Percentiles rank a stretch among this genome's conserved stretches.
These are phyloP conservation scores for Malthinus seriepunctatus DNA, from an alignment of 2,888 invertebrate genomes.

Conservation along the genomic window DNA sequence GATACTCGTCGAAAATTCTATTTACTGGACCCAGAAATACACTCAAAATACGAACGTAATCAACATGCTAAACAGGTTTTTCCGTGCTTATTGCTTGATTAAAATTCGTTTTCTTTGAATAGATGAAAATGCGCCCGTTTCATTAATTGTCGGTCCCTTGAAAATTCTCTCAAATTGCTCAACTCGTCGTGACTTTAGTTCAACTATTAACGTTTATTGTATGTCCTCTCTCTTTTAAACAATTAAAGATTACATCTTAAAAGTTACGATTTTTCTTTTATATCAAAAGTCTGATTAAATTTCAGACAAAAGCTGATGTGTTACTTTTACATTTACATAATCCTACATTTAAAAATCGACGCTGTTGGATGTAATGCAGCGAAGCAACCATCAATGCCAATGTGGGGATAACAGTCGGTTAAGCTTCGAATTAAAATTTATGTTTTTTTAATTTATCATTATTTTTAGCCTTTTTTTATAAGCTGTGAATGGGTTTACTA, in stretches of 20 bases:
- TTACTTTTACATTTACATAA: too few species aligned
- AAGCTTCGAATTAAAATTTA: too few species aligned
- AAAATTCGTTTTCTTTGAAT: slow-evolving; percentile 29
- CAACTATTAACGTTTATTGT: slow-evolving; percentile 18
- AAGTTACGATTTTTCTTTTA: background rate
- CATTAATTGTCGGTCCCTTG: slow-evolving; percentile 18
- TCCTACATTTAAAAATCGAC: too few species aligned
- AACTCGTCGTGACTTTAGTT: slow-evolving; percentile 11
- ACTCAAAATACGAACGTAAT: slow-evolving; percentile 20
- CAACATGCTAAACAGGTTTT: slow-evolving; percentile 27
- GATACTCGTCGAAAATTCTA: slow-evolving; percentile 15
- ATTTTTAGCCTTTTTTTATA: too few species aligned
- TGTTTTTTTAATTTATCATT: too few species aligned
- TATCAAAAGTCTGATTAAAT: too few species aligned
- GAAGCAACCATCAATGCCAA: too few species aligned
- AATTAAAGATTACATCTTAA: background rate
- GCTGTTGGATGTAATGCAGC: too few species aligned
- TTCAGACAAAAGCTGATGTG: too few species aligned
- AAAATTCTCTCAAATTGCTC: slow-evolving; percentile 22
- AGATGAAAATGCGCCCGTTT: slow-evolving; percentile 24
- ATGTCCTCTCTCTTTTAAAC: background rate
- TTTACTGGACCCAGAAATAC: slow-evolving; percentile 19
- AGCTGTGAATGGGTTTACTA: too few species aligned
- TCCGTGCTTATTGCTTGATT: slow-evolving; percentile 26
- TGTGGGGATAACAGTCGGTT: too few species aligned